Evolutionary conservation across 2,113 vertebrate genomes (phyloP), one percentile per base, ranked within the genome.

Genomic region (Merops nubicus): DNA sequence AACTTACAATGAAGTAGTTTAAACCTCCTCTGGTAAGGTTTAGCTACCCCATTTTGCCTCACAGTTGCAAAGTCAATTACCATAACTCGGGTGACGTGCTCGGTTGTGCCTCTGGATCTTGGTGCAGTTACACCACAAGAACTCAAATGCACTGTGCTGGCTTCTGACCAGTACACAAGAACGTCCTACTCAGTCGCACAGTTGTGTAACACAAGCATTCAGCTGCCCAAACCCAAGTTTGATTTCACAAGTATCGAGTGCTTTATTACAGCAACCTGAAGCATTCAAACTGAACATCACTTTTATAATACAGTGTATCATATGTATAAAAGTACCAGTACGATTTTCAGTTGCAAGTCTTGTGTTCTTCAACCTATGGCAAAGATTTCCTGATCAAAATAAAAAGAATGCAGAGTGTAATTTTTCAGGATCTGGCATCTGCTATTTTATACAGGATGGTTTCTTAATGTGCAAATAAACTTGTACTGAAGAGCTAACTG

Each of bases 191-290:
- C 57, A 91, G 43, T 83, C 45, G 9, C 77, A 65, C 51, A 28
- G 70, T 23, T 91, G 95, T 79, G 93, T 34, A 70, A 86, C 63
- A 90, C 28, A 68, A 48, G 85, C 83, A 96, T 84, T 93, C 65
- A 74, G 91, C 88, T 94, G 91, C 95, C 95, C 95, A 95, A 84
- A 94, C 57, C 94, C 84, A 63, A 73, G 75, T 48, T 95, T 4
- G 16, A 92, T 93, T 98, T 99, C 97, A 98, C 97, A 98, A 98
- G 98, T 97, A 98, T 98, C 88, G 96, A 98, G 98, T 99, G 98
- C 98, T 99, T 99, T 98, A 99, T 96, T 99, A 99, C 98, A 98
- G 98, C 98, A 98, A 98, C 97, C 97, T 98, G 98, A 99, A 98
- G 98, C 98, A 98, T 98, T 97, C 98, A 96, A 97, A 99, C 97